Percentiles rank a stretch among this genome's conserved stretches.
Conservation (phyloP, 2,888 invertebrate genomes). For the Limnephilus lunatus region DNA sequence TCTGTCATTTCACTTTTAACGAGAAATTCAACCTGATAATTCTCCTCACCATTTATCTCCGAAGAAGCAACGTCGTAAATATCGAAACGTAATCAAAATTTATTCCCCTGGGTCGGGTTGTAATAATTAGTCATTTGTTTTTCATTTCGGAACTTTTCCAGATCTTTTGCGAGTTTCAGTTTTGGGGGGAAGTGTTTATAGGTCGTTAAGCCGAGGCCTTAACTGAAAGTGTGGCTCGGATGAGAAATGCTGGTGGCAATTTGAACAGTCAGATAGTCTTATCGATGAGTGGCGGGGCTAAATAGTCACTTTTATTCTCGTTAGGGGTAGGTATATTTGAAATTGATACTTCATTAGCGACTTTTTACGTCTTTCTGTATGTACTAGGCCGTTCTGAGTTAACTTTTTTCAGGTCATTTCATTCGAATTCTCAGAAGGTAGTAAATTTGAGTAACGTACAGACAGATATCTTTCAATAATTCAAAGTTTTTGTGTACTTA, state of each 20-base stretch:
- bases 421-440: neutral
- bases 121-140: conserved; percentile 60
- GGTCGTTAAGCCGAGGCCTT: conserved; percentile 43
- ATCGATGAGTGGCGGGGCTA: neutral
- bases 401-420: neutral
- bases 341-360: conserved; percentile 31
- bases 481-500: neutral
- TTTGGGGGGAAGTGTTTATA: conserved; percentile 51
- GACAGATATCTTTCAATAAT: neutral
- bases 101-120: conserved; percentile 36
- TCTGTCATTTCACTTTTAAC: conserved; percentile 49
- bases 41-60: conserved; percentile 15
- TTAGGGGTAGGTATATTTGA: neutral
- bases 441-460: neutral
- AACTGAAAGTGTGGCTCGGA: conserved; percentile 10
- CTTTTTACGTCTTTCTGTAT: neutral
- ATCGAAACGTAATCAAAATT: conserved; percentile 58
- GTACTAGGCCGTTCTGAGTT: neutral
- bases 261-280: neutral
- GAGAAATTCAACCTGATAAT: conserved; percentile 31
- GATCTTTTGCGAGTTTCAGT: neutral
- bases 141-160: conserved; percentile 24
- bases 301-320: conserved; percentile 27
- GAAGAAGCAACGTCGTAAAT: conserved; percentile 32
- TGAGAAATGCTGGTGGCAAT: conserved; percentile 6